Base-by-base conservation (phyloP, 2,113 vertebrate species). In the Engystomops pustulosus region DNA sequence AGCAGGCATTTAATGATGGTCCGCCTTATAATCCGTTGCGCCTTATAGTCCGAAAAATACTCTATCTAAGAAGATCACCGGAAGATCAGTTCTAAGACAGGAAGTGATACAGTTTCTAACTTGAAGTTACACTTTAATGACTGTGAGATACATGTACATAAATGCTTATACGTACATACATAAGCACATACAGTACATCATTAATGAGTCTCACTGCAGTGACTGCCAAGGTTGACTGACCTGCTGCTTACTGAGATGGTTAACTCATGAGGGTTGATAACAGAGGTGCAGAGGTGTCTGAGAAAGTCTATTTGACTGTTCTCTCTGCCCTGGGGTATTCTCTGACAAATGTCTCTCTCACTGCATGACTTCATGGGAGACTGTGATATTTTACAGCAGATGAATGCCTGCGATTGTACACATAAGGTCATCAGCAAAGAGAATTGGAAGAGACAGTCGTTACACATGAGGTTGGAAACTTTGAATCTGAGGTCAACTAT, bases 351-450 rank as follows among this genome's bases (percentile, higher is more conserved):
- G 32, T n/a, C 49, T 71, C 67, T 44, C 47, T 71, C 68, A 71
- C 44, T 71, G 34, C 12, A 72, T 81, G 80, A 81, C 49, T 71
- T 81, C 80, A 81, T 81, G 80, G 47, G 80, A 81, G 65, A 81
- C 70, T 17, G 20, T 81, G 67, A 71, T 69, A 72, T 81, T 71
- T 41, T 55, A 18, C 45, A 58, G 27, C 38, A 49, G 34, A 71
- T 81, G 47, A 81, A 81, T 81, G 80, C 49, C 44, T 32, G 23
- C 30, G 23, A 81, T 81, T 81, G 80, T 81, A 32, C 32, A 41
- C 27, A 81, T 49, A 81, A 81, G 68, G 80, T 81, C 80, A 71
- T 11, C 30, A 36, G 80, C 49, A 41, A 70, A 51, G 34, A 81
- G 67, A 14, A 81, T 51, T 44, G n/a, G 32, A 71, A 72, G 80